Conservation (phyloP, 2,797 vertebrate genomes). For the Eulemur mongoz region DNA sequence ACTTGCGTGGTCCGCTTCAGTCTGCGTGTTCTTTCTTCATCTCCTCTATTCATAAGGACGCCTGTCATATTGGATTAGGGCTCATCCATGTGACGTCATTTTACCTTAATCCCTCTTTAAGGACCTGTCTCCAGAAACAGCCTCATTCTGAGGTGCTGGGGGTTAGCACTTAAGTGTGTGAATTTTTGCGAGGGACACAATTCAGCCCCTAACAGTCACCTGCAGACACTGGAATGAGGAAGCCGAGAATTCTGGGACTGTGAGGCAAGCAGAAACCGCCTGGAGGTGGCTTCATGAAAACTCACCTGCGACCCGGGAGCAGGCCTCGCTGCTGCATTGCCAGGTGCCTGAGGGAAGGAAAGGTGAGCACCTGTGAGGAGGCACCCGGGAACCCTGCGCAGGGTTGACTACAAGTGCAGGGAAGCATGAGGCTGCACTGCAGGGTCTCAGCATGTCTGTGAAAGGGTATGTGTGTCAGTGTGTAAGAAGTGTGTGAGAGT, state of each 20-base stretch:
- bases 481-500: neutral
- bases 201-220: neutral
- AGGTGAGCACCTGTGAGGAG: too few species aligned
- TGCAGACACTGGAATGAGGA: neutral
- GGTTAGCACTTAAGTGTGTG: neutral
- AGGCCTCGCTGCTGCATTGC: too few species aligned
- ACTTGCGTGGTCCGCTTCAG: rapidly evolving
- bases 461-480: neutral
- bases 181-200: neutral
- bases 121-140: neutral
- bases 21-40: neutral
- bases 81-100: neutral
- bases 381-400: too few species aligned
- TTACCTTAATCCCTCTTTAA: neutral
- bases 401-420: neutral
- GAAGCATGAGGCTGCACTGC: neutral
- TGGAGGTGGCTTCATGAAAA: neutral
- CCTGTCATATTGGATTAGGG: neutral
- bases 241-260: neutral
- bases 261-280: neutral
- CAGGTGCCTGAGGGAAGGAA: neutral
- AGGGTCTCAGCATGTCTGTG: neutral
- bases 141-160: neutral
- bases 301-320: neutral
- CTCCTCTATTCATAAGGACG: neutral